phyloP scores from a whole-genome alignment of 2,113 vertebrate genomes.

The Eublepharis macularius region DNA sequence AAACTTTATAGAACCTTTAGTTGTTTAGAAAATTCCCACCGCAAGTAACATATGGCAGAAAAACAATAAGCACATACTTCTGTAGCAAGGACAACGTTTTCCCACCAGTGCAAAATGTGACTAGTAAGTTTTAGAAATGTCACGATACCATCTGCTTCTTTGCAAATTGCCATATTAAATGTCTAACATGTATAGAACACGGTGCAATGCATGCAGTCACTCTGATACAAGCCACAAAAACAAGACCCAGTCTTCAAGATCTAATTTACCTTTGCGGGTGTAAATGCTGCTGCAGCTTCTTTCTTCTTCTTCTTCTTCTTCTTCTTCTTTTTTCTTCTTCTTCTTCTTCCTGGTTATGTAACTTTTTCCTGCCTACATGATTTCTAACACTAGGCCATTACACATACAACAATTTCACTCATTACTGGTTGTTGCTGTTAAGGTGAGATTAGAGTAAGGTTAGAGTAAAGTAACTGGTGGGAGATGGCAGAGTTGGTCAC shows the following conservation, averaged over 20 bases:
- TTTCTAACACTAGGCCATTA: too few relatives aligned
- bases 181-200: conserved; percentile 33
- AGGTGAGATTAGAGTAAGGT: too few relatives aligned
- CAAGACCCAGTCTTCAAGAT: conserved; percentile 38
- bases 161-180: conserved; percentile 54
- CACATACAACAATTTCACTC: too few relatives aligned
- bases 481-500: too few relatives aligned
- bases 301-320: background rate
- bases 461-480: too few relatives aligned
- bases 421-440: too few relatives aligned
- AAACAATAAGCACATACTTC: background rate
- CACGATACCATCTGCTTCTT: conserved; percentile 52
- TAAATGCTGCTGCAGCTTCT: background rate
- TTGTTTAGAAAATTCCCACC: conserved; percentile 39
- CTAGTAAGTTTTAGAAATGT: conserved; percentile 35
- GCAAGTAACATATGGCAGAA: conserved; percentile 50
- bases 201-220: conserved; percentile 15
- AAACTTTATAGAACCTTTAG: conserved; percentile 31
- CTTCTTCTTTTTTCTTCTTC: too few relatives aligned
- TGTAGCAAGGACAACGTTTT: conserved; percentile 40
- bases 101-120: conserved; percentile 32
- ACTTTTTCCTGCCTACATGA: too few relatives aligned
- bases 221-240: conserved; percentile 33
- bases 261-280: conserved; percentile 46
- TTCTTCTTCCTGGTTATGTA: too few relatives aligned